Evolutionary conservation across 2,888 invertebrate genomes (phyloP).

Genomic region (Euproctis similis): DNA sequence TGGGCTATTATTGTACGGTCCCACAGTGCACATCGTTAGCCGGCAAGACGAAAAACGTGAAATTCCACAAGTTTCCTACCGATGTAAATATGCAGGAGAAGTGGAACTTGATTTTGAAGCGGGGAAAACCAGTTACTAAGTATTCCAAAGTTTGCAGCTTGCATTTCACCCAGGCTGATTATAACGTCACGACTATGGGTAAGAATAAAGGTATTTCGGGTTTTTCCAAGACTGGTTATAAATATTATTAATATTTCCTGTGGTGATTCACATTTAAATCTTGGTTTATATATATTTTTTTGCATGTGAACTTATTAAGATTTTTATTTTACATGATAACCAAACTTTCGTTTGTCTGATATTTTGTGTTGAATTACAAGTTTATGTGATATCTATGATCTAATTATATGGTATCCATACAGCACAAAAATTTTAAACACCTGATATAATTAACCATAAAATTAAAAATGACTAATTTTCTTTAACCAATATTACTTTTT

Average conservation of each 20-base stretch:
- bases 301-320: conserved; percentile 6
- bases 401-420: no score
- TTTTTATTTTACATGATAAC: conserved; percentile 18
- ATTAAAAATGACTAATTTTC: no score
- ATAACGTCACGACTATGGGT: conserved; percentile 73
- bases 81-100: conserved; percentile 56
- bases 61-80: conserved; percentile 68
- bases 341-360: conserved; percentile 18
- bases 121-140: conserved; percentile 68
- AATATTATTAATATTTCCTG: conserved; percentile 34
- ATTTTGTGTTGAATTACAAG: no score
- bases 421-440: no score
- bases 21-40: conserved; percentile 72
- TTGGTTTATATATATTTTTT: conserved; percentile 12
- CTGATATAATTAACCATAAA: no score
- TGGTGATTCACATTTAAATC: conserved; percentile 34
- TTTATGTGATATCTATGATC: no score
- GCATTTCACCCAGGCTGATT: conserved; percentile 64
- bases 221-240: conserved; percentile 46
- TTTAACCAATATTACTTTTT: neutral
- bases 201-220: conserved; percentile 69
- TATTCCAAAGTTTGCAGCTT: conserved; percentile 72
- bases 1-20: conserved; percentile 74
- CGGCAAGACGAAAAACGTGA: conserved; percentile 73
- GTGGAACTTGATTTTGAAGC: conserved; percentile 63